Evolutionary conservation across 2,797 vertebrate species (phyloP).

Genomic region (Parotocinclus haroldoi): DNA sequence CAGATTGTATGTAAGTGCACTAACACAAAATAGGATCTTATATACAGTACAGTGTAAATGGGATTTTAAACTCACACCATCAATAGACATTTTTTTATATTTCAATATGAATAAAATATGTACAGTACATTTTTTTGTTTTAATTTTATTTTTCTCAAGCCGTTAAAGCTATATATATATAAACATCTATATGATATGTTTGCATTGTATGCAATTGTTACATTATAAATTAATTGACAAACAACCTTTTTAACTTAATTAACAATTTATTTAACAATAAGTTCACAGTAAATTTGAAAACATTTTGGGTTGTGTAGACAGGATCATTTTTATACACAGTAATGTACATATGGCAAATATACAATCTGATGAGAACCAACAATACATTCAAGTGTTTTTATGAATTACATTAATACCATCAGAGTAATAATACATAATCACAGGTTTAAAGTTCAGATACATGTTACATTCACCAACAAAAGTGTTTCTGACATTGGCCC

Average conservation of each 20-base stretch:
- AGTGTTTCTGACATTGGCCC: neutral
- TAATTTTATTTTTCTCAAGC: neutral
- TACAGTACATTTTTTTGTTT: slow-evolving; percentile 12
- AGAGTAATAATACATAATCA: slow-evolving; percentile 30
- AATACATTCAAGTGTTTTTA: neutral
- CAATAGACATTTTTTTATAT: slow-evolving; percentile 6
- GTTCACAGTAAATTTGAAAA: slow-evolving; percentile 19
- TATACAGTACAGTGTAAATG: too few species aligned
- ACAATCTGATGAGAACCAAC: neutral
- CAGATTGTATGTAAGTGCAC: too few species aligned
- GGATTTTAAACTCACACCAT: too few species aligned
- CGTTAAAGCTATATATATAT: neutral
- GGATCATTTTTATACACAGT: neutral
- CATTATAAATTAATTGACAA: neutral
- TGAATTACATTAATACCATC: slow-evolving; percentile 1
- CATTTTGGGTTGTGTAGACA: neutral
- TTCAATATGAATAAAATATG: slow-evolving; percentile 14
- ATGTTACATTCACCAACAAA: slow-evolving; percentile 1
- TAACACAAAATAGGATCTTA: too few species aligned
- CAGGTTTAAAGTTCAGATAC: slow-evolving; percentile 9
- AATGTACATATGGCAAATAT: neutral
- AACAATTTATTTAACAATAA: neutral
- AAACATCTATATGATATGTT: neutral
- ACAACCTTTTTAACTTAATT: slow-evolving; percentile 4
- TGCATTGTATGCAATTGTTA: slow-evolving; percentile 10